Evolutionary conservation across 1,140 invertebrate species (phyloP).

Genomic region (Archegozetes longisetosus): DNA sequence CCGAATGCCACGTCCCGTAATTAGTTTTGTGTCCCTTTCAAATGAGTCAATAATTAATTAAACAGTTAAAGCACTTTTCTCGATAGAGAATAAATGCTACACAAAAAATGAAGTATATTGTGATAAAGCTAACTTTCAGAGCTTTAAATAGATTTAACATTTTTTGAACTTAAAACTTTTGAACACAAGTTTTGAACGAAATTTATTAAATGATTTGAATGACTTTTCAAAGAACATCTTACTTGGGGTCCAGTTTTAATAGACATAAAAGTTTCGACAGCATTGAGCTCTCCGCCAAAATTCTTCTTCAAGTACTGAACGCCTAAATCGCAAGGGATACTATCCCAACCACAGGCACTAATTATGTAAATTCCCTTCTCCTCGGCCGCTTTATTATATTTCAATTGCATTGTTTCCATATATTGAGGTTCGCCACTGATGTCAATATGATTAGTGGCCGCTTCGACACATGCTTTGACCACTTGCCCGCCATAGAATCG

Average conservation of each 20-base stretch:
- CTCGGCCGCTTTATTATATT: constrained; percentile 56
- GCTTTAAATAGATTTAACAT: no score
- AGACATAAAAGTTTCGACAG: constrained; percentile 17
- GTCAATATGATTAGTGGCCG: constrained; percentile 69
- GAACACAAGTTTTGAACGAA: no score
- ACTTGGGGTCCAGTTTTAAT: constrained; percentile 7
- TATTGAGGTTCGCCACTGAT: constrained; percentile 75
- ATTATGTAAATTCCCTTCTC: constrained; percentile 63
- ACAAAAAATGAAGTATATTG: no score
- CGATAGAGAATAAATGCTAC: no score
- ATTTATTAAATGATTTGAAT: no score
- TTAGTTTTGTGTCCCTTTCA: constrained; percentile 33
- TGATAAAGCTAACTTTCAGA: no score
- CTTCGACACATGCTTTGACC: constrained; percentile 69
- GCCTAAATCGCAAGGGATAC: constrained; percentile 70
- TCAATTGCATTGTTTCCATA: constrained; percentile 61
- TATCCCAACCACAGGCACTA: constrained; percentile 58
- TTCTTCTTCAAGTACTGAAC: constrained; percentile 15
- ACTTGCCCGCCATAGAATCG: constrained; percentile 75
- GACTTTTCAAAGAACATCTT: no score
- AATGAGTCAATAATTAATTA: not conserved
- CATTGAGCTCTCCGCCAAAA: constrained; percentile 15
- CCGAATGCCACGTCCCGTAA: constrained; percentile 66
- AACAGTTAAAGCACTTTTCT: no score
- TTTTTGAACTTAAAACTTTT: no score